phyloP scores from a whole-genome alignment of 2,888 invertebrate species.

The Willowsia nigromaculata region DNA sequence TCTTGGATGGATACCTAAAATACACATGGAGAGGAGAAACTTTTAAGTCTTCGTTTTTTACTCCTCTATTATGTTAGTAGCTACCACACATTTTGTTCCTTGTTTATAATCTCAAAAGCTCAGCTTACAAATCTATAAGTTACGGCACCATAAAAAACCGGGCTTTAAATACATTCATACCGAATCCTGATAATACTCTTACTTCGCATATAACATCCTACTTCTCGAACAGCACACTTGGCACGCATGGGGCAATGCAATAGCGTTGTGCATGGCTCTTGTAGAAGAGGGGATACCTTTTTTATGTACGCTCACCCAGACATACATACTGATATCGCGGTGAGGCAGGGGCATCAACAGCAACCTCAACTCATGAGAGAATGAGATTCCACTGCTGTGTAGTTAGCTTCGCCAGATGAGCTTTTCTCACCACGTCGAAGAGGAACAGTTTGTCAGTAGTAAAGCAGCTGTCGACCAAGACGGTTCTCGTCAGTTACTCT shows the following conservation, averaged over 20 bases:
- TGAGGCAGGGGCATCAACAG: slow-evolving; percentile 54
- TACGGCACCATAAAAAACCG: slow-evolving; percentile 54
- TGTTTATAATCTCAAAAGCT: slow-evolving; percentile 64
- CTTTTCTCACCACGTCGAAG: slow-evolving; percentile 64
- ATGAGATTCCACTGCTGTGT: slow-evolving; percentile 33
- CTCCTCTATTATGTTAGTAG: slow-evolving; percentile 21
- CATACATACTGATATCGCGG: slow-evolving; percentile 46
- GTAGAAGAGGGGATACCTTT: slow-evolving; percentile 39
- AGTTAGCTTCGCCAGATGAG: slow-evolving; percentile 61
- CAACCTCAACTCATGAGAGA: slow-evolving; percentile 62
- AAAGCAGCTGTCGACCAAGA: slow-evolving; percentile 66
- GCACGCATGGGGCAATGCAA: slow-evolving; percentile 31
- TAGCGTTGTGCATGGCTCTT: background rate
- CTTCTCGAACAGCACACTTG: background rate
- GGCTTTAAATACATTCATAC: slow-evolving; percentile 43
- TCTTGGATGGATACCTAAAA: slow-evolving; percentile 46
- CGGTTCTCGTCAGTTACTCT: slow-evolving; percentile 68
- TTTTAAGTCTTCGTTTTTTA: slow-evolving; percentile 22
- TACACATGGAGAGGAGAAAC: slow-evolving; percentile 9
- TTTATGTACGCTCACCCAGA: slow-evolving; percentile 2
- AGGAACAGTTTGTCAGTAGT: slow-evolving; percentile 67
- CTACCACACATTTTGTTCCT: slow-evolving; percentile 52
- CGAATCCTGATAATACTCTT: background rate
- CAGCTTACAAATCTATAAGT: slow-evolving; percentile 67
- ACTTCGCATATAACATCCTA: background rate